Percentiles rank a stretch among this genome's conserved stretches.
phyloP scores from a whole-genome alignment of 1,140 invertebrate species.

The Panagrolaimus sp. region DNA sequence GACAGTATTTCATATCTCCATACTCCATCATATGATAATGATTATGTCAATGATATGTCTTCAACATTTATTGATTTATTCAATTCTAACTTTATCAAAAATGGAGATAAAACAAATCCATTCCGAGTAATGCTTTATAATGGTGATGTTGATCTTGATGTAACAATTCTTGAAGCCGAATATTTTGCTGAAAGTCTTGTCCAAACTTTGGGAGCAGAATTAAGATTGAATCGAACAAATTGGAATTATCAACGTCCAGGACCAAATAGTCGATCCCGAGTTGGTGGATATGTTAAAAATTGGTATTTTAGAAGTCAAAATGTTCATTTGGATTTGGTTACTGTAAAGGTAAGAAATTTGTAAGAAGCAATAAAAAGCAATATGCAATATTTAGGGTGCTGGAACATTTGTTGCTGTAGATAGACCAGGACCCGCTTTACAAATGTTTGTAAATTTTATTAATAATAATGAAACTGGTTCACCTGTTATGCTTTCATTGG shows the following conservation, averaged over 20 bases:
- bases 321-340: neutral
- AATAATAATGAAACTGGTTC: neutral
- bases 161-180: neutral
- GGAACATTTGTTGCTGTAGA: constrained; percentile 3
- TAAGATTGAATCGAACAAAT: neutral
- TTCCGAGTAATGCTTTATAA: constrained; percentile 60
- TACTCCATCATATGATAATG: constrained; percentile 21
- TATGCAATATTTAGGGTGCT: neutral
- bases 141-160: constrained; percentile 57
- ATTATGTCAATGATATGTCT: constrained; percentile 35
- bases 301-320: neutral
- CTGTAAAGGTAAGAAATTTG: neutral
- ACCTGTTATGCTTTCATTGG: neutral
- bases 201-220: neutral
- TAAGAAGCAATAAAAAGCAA: too few relatives aligned
- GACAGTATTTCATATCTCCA: constrained; percentile 9
- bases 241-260: neutral
- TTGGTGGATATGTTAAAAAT: neutral
- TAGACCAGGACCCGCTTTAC: neutral
- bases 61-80: constrained; percentile 38
- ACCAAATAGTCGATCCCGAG: neutral
- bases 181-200: neutral
- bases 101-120: neutral
- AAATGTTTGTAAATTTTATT: constrained; percentile 1
- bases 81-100: constrained; percentile 18